Evolutionary conservation across 2,888 invertebrate genomes (phyloP).

Genomic region (Poecilus cupreus): DNA sequence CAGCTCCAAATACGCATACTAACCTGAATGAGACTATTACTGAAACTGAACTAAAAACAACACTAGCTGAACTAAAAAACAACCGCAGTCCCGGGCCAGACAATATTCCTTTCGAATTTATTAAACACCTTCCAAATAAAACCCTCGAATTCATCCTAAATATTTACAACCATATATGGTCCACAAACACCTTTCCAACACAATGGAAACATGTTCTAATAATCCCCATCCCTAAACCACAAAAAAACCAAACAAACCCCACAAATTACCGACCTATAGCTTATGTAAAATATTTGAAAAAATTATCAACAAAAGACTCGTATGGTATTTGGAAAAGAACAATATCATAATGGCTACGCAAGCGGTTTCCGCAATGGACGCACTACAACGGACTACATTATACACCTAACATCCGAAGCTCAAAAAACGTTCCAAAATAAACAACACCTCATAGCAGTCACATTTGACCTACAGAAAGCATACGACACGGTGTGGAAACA

Average conservation of each 20-base stretch:
- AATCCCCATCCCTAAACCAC: neutral
- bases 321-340: conserved; percentile 8
- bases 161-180: conserved; percentile 14
- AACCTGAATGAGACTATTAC: neutral
- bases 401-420: conserved; percentile 14
- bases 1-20: neutral
- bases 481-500: conserved; percentile 2
- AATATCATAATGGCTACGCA: neutral
- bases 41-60: neutral
- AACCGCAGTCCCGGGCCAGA: neutral
- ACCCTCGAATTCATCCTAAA: neutral
- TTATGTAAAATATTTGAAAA: conserved; percentile 3
- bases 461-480: too few species aligned
- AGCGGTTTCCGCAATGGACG: neutral
- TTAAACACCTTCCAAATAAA: neutral
- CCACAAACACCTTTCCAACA: neutral
- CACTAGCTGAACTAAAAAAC: neutral
- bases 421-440: conserved; percentile 13
- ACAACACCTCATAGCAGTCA: conserved; percentile 27
- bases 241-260: neutral
- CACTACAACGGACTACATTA: neutral
- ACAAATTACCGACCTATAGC: neutral
- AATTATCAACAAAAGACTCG: conserved; percentile 7
- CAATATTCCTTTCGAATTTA: neutral
- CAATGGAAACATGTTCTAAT: neutral